These are phyloP conservation scores for Nymphalis urticae DNA, from an alignment of 2,888 invertebrate species.

Conservation along the genomic window DNA sequence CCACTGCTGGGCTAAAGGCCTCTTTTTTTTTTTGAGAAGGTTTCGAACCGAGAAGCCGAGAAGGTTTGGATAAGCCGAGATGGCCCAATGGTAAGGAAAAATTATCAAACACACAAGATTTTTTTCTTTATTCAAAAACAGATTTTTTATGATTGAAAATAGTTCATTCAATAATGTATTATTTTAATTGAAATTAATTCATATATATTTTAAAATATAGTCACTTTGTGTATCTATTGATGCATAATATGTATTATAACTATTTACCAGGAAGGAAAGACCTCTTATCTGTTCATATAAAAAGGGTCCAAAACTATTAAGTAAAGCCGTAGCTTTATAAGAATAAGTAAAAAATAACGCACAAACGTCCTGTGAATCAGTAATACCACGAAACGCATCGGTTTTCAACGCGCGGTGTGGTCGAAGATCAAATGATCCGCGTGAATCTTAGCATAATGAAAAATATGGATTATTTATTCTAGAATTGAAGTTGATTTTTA, in stretches of 20 bases:
- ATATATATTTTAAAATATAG: not conserved
- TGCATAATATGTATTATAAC: too few species aligned
- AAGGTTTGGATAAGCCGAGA: too few species aligned
- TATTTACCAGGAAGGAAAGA: not conserved
- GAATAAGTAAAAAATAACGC: not conserved
- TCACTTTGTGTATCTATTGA: not conserved
- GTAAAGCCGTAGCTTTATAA: not conserved
- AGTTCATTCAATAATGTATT: not conserved
- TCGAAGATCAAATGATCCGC: conserved; percentile 1
- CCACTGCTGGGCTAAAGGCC: too few species aligned
- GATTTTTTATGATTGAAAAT: too few species aligned
- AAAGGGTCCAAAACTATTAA: not conserved
- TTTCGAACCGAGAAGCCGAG: too few species aligned
- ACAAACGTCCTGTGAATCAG: conserved; percentile 20
- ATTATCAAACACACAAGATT: too few species aligned
- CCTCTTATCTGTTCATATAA: not conserved
- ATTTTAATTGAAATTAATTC: not conserved
- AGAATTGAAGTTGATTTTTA: too few species aligned
- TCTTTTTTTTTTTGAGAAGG: too few species aligned
- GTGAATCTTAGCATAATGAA: too few species aligned
- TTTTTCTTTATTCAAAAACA: too few species aligned
- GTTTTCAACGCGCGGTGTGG: conserved; percentile 11
- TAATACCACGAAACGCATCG: conserved; percentile 22
- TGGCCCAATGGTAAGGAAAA: too few species aligned
- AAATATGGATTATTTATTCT: too few species aligned